A percentile compares a stretch with the other conserved stretches of the same genome.
These are phyloP conservation scores for Suncus etruscus DNA, from an alignment of 2,113 vertebrate species.

Conservation along the genomic window DNA sequence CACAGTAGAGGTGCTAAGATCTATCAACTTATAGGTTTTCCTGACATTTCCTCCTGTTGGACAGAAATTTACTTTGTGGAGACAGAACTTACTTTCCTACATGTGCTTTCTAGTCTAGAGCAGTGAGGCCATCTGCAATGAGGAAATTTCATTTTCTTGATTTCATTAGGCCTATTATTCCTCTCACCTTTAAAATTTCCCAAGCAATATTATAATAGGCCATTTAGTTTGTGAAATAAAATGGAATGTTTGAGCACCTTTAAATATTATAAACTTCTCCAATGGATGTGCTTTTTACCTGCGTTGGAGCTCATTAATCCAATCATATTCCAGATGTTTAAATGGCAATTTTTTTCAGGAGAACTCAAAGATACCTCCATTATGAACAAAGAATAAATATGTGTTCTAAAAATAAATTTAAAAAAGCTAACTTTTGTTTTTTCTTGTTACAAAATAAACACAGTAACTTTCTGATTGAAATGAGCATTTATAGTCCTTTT, in stretches of 20 bases:
- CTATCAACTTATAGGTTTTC: neutral
- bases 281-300: neutral
- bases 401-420: conserved; percentile 46
- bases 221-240: conserved; percentile 14
- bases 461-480: conserved; percentile 50
- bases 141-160: conserved; percentile 8
- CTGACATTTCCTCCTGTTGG: too few species aligned
- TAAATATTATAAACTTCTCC: conserved; percentile 23
- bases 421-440: neutral
- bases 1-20: neutral
- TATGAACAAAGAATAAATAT: neutral
- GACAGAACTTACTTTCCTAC: neutral
- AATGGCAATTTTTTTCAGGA: neutral
- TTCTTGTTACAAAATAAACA: conserved; percentile 32
- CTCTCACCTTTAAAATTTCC: conserved; percentile 21
- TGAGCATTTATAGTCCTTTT: conserved; percentile 28
- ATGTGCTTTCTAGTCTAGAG: neutral
- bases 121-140: neutral
- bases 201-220: neutral
- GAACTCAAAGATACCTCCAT: conserved; percentile 14
- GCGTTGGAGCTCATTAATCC: neutral
- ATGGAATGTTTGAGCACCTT: conserved; percentile 33
- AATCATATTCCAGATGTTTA: neutral
- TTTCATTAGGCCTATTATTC: conserved; percentile 23
- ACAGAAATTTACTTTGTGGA: neutral